Conservation (phyloP, 2,113 vertebrate species). For the Glareola pratincola region DNA sequence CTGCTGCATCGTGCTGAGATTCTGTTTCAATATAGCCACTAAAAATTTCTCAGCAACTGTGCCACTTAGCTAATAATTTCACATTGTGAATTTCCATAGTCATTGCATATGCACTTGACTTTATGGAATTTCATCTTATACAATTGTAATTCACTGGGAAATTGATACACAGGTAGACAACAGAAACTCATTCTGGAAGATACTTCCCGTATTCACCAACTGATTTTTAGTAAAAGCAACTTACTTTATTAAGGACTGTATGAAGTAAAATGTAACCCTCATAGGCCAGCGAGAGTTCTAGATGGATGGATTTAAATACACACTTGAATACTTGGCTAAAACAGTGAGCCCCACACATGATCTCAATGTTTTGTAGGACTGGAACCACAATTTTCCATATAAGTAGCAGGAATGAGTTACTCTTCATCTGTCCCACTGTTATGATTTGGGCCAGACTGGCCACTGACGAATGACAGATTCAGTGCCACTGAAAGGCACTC, state of each 20-base stretch:
- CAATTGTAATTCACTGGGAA: not conserved
- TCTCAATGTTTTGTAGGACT: not conserved
- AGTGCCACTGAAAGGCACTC: not conserved
- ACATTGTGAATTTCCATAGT: not conserved
- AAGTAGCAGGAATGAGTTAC: not conserved
- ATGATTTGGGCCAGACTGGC: too few species aligned
- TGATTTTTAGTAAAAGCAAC: not conserved
- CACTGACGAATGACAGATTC: too few species aligned
- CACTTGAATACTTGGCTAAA: not conserved
- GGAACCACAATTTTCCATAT: not conserved
- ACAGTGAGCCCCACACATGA: not conserved
- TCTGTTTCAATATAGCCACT: not conserved
- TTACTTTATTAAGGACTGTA: not conserved
- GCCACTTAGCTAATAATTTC: not conserved
- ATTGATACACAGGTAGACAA: not conserved
- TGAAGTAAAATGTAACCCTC: not conserved
- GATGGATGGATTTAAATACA: not conserved
- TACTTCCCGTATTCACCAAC: not conserved
- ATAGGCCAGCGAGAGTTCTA: not conserved
- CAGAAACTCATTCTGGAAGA: not conserved
- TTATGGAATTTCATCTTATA: not conserved
- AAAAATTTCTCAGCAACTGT: not conserved
- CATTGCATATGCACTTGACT: not conserved
- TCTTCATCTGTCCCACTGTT: not conserved
- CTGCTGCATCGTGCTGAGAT: not conserved